These are phyloP conservation scores for Parotocinclus haroldoi DNA, from an alignment of 2,797 vertebrate species.

Conservation along the genomic window DNA sequence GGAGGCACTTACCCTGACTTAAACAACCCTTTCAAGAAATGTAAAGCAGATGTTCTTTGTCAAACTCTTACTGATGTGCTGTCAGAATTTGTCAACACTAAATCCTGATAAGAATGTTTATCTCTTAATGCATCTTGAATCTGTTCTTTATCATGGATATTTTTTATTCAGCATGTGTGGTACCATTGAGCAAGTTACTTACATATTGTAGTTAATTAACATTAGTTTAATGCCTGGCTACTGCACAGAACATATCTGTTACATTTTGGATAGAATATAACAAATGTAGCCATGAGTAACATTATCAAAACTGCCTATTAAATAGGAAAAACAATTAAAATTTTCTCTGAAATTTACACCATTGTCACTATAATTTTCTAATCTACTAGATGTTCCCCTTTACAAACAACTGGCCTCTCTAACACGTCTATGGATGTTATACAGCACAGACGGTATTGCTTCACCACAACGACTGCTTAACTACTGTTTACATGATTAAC, in stretches of 20 bases:
- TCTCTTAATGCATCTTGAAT: slow-evolving; percentile 50
- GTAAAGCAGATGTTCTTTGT: slow-evolving; percentile 24
- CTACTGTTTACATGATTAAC: slow-evolving; percentile 92
- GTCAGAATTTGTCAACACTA: slow-evolving; percentile 30
- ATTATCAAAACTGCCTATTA: slow-evolving; percentile 82
- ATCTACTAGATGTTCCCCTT: slow-evolving; percentile 90
- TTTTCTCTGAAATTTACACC: slow-evolving; percentile 94
- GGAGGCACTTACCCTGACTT: slow-evolving; percentile 79
- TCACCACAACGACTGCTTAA: slow-evolving; percentile 86
- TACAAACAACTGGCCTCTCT: slow-evolving; percentile 87
- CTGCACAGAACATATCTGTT: slow-evolving; percentile 70
- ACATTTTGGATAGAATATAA: slow-evolving; percentile 80
- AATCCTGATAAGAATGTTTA: slow-evolving; percentile 38
- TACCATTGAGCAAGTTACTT: slow-evolving; percentile 68
- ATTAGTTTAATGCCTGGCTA: slow-evolving; percentile 71
- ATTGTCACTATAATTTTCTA: slow-evolving; percentile 92
- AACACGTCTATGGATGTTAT: slow-evolving; percentile 90
- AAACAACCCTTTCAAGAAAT: slow-evolving; percentile 52
- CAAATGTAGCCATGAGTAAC: slow-evolving; percentile 81
- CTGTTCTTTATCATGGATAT: slow-evolving; percentile 65
- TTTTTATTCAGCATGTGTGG: slow-evolving; percentile 68
- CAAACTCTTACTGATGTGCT: slow-evolving; percentile 21
- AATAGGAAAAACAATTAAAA: slow-evolving; percentile 88
- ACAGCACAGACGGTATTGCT: slow-evolving; percentile 99
- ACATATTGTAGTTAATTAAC: slow-evolving; percentile 66